Evolutionary conservation across 37 sponge, comb jelly and placozoan genomes (phyloP).

Genomic region (Bolinopsis microptera): DNA sequence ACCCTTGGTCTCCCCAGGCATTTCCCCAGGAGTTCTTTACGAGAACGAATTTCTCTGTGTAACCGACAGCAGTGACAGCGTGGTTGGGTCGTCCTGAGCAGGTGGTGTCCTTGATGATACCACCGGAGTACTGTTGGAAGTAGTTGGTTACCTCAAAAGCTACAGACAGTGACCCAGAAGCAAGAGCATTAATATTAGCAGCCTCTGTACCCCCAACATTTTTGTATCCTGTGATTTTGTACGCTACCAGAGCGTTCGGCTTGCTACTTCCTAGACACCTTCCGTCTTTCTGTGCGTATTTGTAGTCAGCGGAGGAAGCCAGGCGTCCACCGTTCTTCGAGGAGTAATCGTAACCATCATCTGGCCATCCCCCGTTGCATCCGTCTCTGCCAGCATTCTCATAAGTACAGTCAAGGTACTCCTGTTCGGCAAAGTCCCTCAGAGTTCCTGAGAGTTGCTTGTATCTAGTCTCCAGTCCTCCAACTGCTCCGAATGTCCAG

Average conservation of each 20-base stretch:
- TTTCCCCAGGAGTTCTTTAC: conserved; percentile 47
- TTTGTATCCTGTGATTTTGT: conserved; percentile 32
- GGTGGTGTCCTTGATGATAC: conserved; percentile 52
- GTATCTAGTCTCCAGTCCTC: neutral
- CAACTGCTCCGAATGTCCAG: conserved; percentile 34
- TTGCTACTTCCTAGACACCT: neutral
- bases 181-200: neutral
- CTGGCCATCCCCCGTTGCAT: conserved; percentile 28
- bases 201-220: neutral
- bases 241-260: neutral
- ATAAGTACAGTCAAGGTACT: conserved; percentile 24
- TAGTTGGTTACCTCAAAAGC: conserved; percentile 24
- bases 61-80: conserved; percentile 25
- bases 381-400: neutral
- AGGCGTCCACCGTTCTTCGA: neutral
- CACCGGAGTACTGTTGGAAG: neutral
- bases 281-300: neutral
- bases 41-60: neutral
- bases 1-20: conserved; percentile 40
- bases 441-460: neutral
- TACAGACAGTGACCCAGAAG: neutral
- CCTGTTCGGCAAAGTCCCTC: conserved; percentile 34
- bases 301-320: neutral
- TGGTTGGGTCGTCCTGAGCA: conserved; percentile 18
- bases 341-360: conserved; percentile 4